Evolutionary conservation across 2,797 vertebrate genomes (phyloP).

Genomic region (Psittacula derbiana): DNA sequence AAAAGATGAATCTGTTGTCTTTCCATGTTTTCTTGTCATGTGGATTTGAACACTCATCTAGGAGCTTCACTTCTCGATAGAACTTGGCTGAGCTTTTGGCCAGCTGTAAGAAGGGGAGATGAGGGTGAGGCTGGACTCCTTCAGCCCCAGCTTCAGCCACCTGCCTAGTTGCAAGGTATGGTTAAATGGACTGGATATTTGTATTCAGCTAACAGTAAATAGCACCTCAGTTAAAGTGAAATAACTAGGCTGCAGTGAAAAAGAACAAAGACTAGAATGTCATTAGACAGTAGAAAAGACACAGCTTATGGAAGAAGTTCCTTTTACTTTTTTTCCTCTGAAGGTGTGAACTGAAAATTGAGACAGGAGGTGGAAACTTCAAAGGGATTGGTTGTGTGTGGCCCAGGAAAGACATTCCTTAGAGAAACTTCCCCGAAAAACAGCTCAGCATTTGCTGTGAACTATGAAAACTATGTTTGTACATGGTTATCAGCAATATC

Average conservation of each 20-base stretch:
- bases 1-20: not conserved
- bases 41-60: not conserved
- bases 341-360: not conserved
- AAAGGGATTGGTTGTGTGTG: accelerated
- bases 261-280: not conserved
- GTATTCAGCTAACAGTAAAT: not conserved
- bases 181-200: not conserved
- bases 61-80: accelerated
- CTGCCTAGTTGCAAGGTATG: not conserved
- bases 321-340: not conserved
- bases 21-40: not conserved
- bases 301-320: not conserved
- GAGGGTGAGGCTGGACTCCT: not conserved
- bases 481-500: not conserved
- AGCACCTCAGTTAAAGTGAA: not conserved
- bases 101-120: not conserved
- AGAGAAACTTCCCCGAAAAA: not conserved
- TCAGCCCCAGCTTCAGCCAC: not conserved
- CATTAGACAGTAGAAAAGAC: not conserved
- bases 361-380: not conserved
- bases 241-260: not conserved
- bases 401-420: not conserved
- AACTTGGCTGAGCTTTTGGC: not conserved
- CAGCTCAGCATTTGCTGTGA: not conserved
- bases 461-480: not conserved